These are phyloP conservation scores for Lasioglossum villosulum DNA, from an alignment of 2,888 invertebrate genomes.

Conservation along the genomic window DNA sequence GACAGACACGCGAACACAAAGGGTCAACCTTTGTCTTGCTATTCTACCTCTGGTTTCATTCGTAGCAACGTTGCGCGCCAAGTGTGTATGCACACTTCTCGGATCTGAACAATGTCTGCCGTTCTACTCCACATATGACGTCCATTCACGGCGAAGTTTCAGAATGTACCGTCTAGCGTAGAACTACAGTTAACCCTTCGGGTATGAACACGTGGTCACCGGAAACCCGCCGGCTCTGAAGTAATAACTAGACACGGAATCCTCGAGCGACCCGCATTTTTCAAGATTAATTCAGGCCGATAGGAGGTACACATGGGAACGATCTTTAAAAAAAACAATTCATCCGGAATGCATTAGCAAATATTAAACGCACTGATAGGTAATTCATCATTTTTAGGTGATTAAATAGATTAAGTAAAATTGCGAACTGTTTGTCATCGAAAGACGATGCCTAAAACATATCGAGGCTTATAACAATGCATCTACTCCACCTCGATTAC, in stretches of 20 bases:
- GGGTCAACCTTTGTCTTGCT: neutral
- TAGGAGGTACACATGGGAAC: neutral
- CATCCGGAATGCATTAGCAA: no score
- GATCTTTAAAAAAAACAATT: neutral
- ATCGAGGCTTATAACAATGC: neutral
- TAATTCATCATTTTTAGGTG: neutral
- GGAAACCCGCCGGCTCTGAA: neutral
- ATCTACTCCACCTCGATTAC: neutral
- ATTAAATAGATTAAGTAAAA: neutral
- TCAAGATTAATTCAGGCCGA: neutral
- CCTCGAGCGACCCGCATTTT: neutral
- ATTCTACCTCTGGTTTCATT: neutral
- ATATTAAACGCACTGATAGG: no score
- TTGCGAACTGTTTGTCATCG: no score
- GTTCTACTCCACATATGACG: neutral
- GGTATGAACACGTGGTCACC: neutral
- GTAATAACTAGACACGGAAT: neutral
- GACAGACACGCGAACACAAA: neutral
- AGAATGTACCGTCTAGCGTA: neutral
- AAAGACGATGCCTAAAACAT: no score
- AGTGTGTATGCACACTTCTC: neutral
- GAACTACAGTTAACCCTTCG: conserved; percentile 4
- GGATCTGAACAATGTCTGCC: neutral
- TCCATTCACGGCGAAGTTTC: neutral
- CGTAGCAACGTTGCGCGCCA: neutral